These are phyloP conservation scores for Rhadinocentrus ornatus DNA, from an alignment of 2,797 vertebrate genomes.

Conservation along the genomic window DNA sequence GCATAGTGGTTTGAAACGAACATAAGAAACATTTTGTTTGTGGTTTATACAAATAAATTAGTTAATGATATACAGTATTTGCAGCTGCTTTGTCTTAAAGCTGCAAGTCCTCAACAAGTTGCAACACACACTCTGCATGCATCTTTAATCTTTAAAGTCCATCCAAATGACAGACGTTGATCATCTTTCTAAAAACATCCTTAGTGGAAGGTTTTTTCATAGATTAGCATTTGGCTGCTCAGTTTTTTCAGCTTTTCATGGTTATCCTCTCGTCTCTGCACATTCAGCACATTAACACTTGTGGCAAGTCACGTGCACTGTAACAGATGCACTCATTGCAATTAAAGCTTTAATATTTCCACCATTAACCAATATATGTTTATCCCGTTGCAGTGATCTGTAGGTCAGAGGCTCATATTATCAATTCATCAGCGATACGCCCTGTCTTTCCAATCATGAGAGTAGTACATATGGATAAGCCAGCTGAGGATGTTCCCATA, in stretches of 20 bases:
- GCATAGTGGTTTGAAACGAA: background rate
- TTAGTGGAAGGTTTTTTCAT: background rate
- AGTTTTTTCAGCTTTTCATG: background rate
- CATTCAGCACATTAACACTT: background rate
- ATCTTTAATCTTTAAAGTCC: background rate
- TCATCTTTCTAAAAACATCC: background rate
- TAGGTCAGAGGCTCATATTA: conserved; percentile 34
- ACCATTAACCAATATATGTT: conserved; percentile 5
- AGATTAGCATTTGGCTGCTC: background rate
- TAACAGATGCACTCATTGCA: conserved; percentile 9
- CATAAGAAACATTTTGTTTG: background rate
- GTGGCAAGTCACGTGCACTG: background rate
- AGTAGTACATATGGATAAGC: conserved; percentile 51
- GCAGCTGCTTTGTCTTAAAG: background rate
- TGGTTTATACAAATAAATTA: background rate
- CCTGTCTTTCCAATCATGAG: conserved; percentile 44
- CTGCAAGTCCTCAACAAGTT: background rate
- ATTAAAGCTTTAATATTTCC: conserved; percentile 12
- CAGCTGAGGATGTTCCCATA: conserved; percentile 60
- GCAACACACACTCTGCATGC: background rate
- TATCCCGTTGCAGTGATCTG: conserved; percentile 20
- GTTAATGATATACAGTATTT: background rate
- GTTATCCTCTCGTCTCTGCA: background rate
- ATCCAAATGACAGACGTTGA: background rate
- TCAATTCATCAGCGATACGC: conserved; percentile 38